These are phyloP conservation scores for Andinoacara biseriatus DNA, from an alignment of 2,113 vertebrate species.

Conservation along the genomic window DNA sequence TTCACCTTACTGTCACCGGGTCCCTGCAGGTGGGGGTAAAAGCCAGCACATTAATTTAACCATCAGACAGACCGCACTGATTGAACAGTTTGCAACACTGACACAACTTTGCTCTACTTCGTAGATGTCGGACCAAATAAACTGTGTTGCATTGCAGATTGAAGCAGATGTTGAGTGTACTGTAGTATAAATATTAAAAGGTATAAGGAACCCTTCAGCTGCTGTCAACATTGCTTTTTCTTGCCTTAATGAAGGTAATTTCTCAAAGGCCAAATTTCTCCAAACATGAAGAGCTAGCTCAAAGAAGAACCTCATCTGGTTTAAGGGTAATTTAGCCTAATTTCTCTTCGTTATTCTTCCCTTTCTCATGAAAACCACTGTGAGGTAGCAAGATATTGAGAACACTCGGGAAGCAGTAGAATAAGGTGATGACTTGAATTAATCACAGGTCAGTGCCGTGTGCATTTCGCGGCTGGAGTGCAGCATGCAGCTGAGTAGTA, in stretches of 20 bases:
- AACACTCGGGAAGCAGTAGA: constrained; percentile 20
- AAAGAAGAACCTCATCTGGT: neutral
- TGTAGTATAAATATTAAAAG: constrained; percentile 34
- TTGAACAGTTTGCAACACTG: neutral
- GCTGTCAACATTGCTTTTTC: constrained; percentile 7
- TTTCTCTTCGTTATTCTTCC: neutral
- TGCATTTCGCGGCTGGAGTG: constrained; percentile 34
- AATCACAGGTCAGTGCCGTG: constrained; percentile 67
- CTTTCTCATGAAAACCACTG: neutral
- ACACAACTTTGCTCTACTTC: neutral
- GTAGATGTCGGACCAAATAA: constrained; percentile 13
- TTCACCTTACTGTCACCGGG: constrained; percentile 79
- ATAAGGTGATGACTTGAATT: constrained; percentile 63
- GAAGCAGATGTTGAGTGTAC: constrained; percentile 23
- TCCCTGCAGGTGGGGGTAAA: constrained; percentile 58
- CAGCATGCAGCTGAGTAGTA: constrained; percentile 58
- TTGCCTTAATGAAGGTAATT: neutral
- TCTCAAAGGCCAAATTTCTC: neutral
- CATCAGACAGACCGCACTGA: constrained; percentile 11
- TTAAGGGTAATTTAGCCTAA: constrained; percentile 4
- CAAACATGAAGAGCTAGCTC: neutral
- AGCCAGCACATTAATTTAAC: constrained; percentile 21
- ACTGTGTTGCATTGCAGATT: neutral
- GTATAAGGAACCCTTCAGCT: constrained; percentile 24
- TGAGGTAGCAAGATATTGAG: constrained; percentile 26